Conservation (phyloP, 2,888 invertebrate genomes). For the Apodemia duryi region DNA sequence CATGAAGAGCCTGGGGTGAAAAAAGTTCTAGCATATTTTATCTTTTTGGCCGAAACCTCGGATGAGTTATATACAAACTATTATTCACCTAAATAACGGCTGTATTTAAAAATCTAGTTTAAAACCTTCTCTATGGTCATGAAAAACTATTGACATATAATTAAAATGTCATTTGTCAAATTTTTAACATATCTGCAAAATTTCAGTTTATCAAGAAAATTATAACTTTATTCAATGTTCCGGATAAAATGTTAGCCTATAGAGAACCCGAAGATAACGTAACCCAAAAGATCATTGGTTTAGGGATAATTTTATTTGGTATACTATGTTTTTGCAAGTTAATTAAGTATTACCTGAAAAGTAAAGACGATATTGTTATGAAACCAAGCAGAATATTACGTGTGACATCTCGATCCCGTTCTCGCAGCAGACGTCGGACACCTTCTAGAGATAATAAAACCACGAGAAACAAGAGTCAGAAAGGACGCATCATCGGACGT, state of each 20-base stretch:
- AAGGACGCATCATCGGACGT: neutral
- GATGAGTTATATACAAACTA: no score
- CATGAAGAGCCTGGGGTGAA: no score
- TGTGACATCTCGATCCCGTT: neutral
- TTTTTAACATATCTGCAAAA: neutral
- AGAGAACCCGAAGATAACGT: neutral
- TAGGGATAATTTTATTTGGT: neutral
- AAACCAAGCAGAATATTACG: neutral
- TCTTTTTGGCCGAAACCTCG: no score
- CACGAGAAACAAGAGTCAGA: neutral
- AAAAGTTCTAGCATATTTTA: no score
- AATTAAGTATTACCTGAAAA: neutral
- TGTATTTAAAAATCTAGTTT: neutral
- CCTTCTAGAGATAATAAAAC: neutral
- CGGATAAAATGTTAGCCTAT: neutral
- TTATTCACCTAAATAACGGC: no score
- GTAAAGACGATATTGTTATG: neutral
- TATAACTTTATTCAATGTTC: neutral
- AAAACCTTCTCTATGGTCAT: neutral
- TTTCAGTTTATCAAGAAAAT: slow-evolving; percentile 1
- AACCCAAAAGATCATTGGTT: neutral
- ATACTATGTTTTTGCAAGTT: neutral
- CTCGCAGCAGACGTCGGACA: neutral
- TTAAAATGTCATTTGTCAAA: neutral
- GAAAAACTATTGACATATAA: neutral